A percentile compares a stretch with the other conserved stretches of the same genome.
Conservation (phyloP, 2,113 vertebrate species). For the Cochlearius cochlearius region DNA sequence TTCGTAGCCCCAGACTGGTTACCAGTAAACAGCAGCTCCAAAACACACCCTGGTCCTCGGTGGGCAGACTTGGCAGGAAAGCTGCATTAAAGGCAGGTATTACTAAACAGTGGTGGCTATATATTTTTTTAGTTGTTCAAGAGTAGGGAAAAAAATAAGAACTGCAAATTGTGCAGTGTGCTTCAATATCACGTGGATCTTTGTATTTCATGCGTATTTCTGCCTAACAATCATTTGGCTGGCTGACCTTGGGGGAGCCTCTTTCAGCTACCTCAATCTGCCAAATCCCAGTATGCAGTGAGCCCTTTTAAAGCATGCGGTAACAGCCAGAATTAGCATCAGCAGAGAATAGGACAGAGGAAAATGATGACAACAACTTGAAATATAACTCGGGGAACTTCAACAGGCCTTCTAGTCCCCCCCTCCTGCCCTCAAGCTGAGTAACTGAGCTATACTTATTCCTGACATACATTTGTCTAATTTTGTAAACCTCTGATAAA, state of each 20-base stretch:
- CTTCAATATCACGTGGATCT: background rate
- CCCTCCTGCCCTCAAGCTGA: background rate
- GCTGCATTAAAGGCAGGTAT: background rate
- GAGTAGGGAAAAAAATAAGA: background rate
- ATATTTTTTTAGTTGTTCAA: background rate
- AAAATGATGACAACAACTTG: background rate
- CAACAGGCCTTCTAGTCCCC: background rate
- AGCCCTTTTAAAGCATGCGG: background rate
- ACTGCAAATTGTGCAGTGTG: rapidly evolving
- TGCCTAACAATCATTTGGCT: background rate
- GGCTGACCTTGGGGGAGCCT: background rate
- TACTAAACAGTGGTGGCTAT: background rate
- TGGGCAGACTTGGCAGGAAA: background rate
- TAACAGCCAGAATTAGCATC: background rate
- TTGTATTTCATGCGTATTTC: background rate
- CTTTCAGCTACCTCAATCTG: background rate
- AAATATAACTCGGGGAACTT: background rate
- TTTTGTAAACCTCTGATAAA: background rate
- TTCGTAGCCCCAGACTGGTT: background rate
- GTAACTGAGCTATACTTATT: background rate
- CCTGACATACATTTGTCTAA: background rate
- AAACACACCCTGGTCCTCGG: background rate
- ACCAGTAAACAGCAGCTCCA: background rate
- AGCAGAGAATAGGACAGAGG: background rate
- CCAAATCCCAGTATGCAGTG: background rate